phyloP scores from a whole-genome alignment of 1,140 invertebrate species.

The Euwallacea fornicatus region DNA sequence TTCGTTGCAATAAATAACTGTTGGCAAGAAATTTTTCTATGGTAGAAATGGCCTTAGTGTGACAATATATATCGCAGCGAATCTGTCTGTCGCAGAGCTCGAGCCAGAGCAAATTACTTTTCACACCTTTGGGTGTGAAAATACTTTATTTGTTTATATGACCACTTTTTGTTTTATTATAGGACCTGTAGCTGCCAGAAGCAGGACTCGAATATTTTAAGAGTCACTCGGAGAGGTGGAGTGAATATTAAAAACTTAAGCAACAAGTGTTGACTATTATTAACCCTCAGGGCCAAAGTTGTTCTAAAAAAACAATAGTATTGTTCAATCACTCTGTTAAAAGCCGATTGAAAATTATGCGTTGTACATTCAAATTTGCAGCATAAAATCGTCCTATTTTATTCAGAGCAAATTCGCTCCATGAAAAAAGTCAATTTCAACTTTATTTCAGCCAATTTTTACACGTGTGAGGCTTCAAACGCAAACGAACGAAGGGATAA shows the following conservation, averaged over 20 bases:
- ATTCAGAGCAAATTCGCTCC: conserved; percentile 10
- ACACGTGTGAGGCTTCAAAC: conserved; percentile 15
- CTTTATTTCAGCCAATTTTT: conserved; percentile 20
- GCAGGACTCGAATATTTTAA: conserved; percentile 5
- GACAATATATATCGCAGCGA: not conserved
- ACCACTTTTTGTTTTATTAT: conserved; percentile 12
- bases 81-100: conserved; percentile 4
- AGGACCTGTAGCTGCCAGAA: conserved; percentile 1
- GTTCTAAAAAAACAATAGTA: not conserved
- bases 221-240: not conserved
- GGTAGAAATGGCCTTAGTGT: too few species aligned
- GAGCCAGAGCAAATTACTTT: conserved; percentile 3
- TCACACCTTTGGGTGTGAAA: conserved; percentile 17
- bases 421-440: conserved; percentile 20
- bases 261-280: not conserved
- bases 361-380: not conserved
- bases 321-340: not conserved
- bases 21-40: too few species aligned
- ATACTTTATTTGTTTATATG: conserved; percentile 16
- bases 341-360: too few species aligned
- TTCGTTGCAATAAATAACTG: too few species aligned
- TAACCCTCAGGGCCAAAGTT: not conserved
- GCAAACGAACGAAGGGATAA: conserved; percentile 16
- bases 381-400: conserved; percentile 1
- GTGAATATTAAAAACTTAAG: conserved; percentile 3